phyloP scores from a whole-genome alignment of 2,113 vertebrate genomes.

The Centropristis striata region DNA sequence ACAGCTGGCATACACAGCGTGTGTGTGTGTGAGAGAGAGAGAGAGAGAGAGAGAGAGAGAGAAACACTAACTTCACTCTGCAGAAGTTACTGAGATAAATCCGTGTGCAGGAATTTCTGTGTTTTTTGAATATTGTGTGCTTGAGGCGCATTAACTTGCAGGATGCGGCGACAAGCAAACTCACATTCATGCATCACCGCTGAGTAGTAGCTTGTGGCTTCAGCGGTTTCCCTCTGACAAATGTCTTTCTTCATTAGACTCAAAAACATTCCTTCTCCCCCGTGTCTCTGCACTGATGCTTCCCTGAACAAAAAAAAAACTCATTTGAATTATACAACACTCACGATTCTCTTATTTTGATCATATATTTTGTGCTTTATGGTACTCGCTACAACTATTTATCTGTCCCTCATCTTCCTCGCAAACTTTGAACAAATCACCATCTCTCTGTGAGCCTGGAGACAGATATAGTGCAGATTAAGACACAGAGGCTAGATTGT shows the following conservation, averaged over 20 bases:
- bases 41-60: constrained; percentile 22
- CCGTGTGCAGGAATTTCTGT: constrained; percentile 4
- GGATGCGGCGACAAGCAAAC: constrained; percentile 46
- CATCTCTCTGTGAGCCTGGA: constrained; percentile 27
- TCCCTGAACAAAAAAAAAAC: not conserved
- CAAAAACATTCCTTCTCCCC: constrained; percentile 32
- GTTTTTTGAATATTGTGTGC: constrained; percentile 4
- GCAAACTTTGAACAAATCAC: constrained; percentile 20
- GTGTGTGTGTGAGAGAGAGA: constrained; percentile 7
- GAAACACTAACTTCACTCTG: constrained; percentile 9
- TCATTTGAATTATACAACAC: not conserved
- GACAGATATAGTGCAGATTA: constrained; percentile 41
- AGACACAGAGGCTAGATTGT: constrained; percentile 33
- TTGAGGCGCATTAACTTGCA: constrained; percentile 16
- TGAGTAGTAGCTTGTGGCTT: constrained; percentile 55
- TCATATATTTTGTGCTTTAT: not conserved
- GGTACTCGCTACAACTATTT: not conserved
- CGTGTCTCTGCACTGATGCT: not conserved
- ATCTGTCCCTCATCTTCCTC: constrained; percentile 20
- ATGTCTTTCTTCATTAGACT: constrained; percentile 55
- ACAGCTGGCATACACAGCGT: constrained; percentile 60
- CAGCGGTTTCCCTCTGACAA: constrained; percentile 53
- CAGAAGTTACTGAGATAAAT: constrained; percentile 6
- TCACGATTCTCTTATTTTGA: not conserved
- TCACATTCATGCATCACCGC: constrained; percentile 42